phyloP scores from a whole-genome alignment of 2,888 invertebrate species.

The Uloborus plumipes region DNA sequence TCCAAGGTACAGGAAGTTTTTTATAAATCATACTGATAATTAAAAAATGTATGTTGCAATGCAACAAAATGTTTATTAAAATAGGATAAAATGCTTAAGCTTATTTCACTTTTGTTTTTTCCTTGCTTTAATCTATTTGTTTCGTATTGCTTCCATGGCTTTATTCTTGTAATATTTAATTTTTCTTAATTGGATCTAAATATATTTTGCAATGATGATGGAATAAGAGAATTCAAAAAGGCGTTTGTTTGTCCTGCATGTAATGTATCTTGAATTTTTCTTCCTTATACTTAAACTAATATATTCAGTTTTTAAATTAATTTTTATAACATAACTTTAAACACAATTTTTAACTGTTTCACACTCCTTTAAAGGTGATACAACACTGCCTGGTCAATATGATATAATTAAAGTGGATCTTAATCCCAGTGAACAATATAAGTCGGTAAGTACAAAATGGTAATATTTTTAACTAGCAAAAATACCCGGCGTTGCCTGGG shows the following conservation, averaged over 20 bases:
- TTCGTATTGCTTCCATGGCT: no score
- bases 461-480: neutral
- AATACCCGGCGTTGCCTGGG: no score
- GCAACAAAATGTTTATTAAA: no score
- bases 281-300: no score
- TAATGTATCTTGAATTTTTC: slow-evolving; percentile 66
- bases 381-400: slow-evolving; percentile 69
- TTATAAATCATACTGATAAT: no score
- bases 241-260: slow-evolving; percentile 70
- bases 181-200: slow-evolving; percentile 37
- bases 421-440: slow-evolving; percentile 72
- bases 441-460: slow-evolving; percentile 68
- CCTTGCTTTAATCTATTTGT: no score
- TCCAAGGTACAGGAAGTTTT: no score
- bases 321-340: neutral
- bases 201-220: slow-evolving; percentile 71
- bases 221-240: slow-evolving; percentile 70
- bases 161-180: no score
- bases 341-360: slow-evolving; percentile 1
- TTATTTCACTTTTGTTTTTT: no score
- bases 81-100: no score
- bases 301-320: neutral
- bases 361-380: slow-evolving; percentile 51
- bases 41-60: no score
- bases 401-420: slow-evolving; percentile 72